Conservation (phyloP, 2,888 invertebrate genomes). For the Drosophila merina region DNA sequence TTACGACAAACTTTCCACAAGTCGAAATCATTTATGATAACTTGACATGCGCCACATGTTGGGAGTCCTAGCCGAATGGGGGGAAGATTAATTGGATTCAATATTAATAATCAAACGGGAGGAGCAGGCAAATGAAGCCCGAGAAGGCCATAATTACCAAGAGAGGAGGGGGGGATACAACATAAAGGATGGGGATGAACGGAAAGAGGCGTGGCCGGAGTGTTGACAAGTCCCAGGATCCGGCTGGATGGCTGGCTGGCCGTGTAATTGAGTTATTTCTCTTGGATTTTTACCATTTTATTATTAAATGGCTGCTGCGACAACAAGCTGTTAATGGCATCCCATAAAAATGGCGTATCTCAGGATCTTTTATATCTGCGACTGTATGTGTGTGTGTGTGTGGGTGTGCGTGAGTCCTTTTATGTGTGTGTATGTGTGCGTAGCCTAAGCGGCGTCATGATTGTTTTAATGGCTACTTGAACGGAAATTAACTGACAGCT, state of each 20-base stretch:
- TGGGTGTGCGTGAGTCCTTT: constrained; percentile 6
- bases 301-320: constrained; percentile 68
- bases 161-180: neutral
- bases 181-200: no score
- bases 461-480: constrained; percentile 79
- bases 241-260: constrained; percentile 25
- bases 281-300: constrained; percentile 63
- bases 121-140: constrained; percentile 1
- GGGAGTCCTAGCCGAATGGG: constrained; percentile 28
- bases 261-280: constrained; percentile 73
- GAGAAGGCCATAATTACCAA: constrained; percentile 40
- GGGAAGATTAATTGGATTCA: constrained; percentile 48
- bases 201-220: neutral
- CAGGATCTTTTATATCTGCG: constrained; percentile 34
- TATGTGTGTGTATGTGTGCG: constrained; percentile 19
- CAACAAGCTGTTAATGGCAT: constrained; percentile 68
- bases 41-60: constrained; percentile 55
- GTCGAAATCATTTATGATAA: constrained; percentile 34
- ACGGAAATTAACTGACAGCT: constrained; percentile 80
- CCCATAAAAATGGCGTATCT: constrained; percentile 63
- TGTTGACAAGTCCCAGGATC: constrained; percentile 12
- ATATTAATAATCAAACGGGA: constrained; percentile 39
- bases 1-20: constrained; percentile 42
- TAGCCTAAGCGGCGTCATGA: constrained; percentile 67
- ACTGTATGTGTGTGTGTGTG: constrained; percentile 12